phyloP scores from a whole-genome alignment of 2,113 vertebrate species.

The Mesembrinibis cayennensis region DNA sequence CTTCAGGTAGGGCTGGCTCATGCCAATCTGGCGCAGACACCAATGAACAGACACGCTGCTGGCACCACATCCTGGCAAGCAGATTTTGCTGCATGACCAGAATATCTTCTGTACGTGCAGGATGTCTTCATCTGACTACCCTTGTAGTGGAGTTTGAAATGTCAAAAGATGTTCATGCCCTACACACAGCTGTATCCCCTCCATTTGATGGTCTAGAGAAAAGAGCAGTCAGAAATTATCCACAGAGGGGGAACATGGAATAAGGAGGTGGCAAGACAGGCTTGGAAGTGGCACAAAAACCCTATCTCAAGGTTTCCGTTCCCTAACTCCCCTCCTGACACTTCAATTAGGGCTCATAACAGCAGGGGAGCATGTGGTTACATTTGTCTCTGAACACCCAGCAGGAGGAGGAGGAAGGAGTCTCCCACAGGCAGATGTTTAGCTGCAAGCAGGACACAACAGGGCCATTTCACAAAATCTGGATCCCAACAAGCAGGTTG shows the following conservation, averaged over 20 bases:
- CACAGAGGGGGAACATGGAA: neutral
- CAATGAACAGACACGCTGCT: neutral
- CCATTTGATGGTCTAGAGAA: neutral
- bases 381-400: neutral
- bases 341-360: neutral
- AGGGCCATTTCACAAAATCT: neutral
- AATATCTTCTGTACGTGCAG: neutral
- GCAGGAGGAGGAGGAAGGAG: neutral
- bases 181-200: accelerated
- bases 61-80: neutral
- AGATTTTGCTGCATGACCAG: neutral
- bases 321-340: neutral
- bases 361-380: neutral
- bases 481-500: neutral
- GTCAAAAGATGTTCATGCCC: neutral
- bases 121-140: neutral
- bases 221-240: neutral
- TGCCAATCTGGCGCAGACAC: accelerated
- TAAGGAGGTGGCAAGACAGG: neutral
- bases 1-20: neutral
- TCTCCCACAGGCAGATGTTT: neutral
- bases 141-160: neutral
- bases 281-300: neutral
- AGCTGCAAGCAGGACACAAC: neutral
- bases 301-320: neutral